A percentile compares a stretch with the other conserved stretches of the same genome.
These are phyloP conservation scores for Sebastes dallii DNA, from an alignment of 2,797 vertebrate species.

Conservation along the genomic window DNA sequence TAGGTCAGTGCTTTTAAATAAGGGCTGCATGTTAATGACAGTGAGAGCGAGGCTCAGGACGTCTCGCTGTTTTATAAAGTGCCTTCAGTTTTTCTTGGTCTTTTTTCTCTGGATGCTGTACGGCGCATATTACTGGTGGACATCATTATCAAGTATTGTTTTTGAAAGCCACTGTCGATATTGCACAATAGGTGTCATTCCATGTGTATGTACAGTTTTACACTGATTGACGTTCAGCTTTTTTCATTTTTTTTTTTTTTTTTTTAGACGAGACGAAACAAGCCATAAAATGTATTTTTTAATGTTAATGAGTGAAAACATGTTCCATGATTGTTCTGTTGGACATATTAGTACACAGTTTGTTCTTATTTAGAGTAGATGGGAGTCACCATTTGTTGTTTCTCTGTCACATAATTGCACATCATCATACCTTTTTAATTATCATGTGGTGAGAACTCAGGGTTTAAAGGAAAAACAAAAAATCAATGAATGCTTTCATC, in stretches of 20 bases:
- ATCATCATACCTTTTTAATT: slow-evolving; percentile 38
- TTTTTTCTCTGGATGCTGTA: slow-evolving; percentile 36
- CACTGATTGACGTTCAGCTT: slow-evolving; percentile 30
- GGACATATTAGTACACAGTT: not conserved
- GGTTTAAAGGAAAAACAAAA: slow-evolving; percentile 62
- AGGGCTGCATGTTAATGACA: slow-evolving; percentile 55
- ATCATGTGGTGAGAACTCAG: slow-evolving; percentile 75
- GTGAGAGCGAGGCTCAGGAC: slow-evolving; percentile 13
- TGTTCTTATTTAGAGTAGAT: not conserved
- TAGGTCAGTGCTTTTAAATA: slow-evolving; percentile 43
- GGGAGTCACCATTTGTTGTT: slow-evolving; percentile 8
- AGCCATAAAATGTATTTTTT: slow-evolving; percentile 66
- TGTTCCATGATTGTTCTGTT: not conserved
- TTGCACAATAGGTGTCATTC: slow-evolving; percentile 69
- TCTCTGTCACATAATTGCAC: slow-evolving; percentile 53
- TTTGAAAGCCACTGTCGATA: slow-evolving; percentile 44
- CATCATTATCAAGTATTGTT: slow-evolving; percentile 20
- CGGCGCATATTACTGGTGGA: slow-evolving; percentile 13
- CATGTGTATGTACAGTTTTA: slow-evolving; percentile 56
- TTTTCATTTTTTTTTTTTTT: slow-evolving; percentile 5
- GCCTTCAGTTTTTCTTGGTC: slow-evolving; percentile 65
- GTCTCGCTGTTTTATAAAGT: slow-evolving; percentile 60
- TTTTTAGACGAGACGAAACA: slow-evolving; percentile 43
- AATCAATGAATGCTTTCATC: slow-evolving; percentile 53
- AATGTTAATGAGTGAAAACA: not conserved